Evolutionary conservation across 2,113 vertebrate genomes (phyloP), one percentile per base, ranked within the genome.

Genomic region (Apteryx mantelli): DNA sequence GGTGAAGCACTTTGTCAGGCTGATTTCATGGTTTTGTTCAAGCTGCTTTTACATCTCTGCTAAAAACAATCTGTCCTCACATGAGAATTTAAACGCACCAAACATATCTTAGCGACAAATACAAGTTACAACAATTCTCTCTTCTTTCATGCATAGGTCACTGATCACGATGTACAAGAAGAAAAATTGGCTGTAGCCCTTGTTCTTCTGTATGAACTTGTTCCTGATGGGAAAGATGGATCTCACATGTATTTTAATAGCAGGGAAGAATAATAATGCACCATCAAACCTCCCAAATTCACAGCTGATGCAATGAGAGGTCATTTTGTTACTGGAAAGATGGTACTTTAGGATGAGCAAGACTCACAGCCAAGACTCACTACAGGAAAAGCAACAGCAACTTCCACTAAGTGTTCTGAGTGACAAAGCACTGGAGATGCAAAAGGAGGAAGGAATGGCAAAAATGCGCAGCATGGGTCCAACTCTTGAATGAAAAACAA

Each of bases 401-500:
- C 70, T 73, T 82, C 76, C 79, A 61, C 40, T 34, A 68, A 48
- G 34, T 69, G 71, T 68, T 89, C 50, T 55, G 66, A n/a, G 55
- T 65, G 11, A 58, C 87, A 91, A 82, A 81, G 30, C 44, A 79
- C 53, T 44, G 84, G 61, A 95, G 70, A 79, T 44, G 53, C 42
- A 91, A 85, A 88, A 0, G 1, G 74, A 81, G 44, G 68, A 85
- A 89, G 44, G 91, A 94, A 32, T 50, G 16, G 76, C 73, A 83
- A 83, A 91, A 94, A 88, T 65, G 66, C 82, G 88, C 58, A 55
- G 55, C 76, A 61, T 34, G 94, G 25, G 46, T 95, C 76, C 82
- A 88, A 26, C 63, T 94, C 79, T 40, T 77, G 42, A 95, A 85
- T 12, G 38, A 69, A 95, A 84, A 79, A 11, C n/a, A 96, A 82